A percentile compares a stretch with the other conserved stretches of the same genome.
Conservation (phyloP, 2,888 invertebrate species). For the Oeneis ivallda region DNA sequence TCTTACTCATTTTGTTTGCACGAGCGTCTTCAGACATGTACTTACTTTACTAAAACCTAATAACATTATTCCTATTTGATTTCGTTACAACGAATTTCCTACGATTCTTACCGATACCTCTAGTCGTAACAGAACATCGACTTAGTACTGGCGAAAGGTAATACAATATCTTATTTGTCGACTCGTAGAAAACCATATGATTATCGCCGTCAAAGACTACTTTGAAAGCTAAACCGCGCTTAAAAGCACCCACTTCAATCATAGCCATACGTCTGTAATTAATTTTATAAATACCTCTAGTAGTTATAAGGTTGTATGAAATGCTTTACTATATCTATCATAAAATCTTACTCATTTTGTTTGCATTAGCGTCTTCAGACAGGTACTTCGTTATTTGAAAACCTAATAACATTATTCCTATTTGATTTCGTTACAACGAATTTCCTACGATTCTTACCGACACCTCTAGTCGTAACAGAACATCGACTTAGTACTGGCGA, state of each 20-base stretch:
- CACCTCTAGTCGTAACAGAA: slow-evolving; percentile 48
- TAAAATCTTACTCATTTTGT: background rate
- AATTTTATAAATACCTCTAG: slow-evolving; percentile 57
- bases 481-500: slow-evolving; percentile 58
- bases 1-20: background rate
- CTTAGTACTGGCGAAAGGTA: slow-evolving; percentile 58
- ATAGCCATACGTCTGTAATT: slow-evolving; percentile 50
- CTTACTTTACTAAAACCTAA: background rate
- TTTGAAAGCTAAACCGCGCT: slow-evolving; percentile 50
- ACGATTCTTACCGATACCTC: slow-evolving; percentile 43
- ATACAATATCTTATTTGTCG: slow-evolving; percentile 47
- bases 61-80: slow-evolving; percentile 2
- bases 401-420: background rate
- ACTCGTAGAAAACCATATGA: slow-evolving; percentile 60
- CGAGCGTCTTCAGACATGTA: background rate
- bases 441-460: slow-evolving; percentile 41
- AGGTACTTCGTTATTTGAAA: background rate
- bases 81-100: slow-evolving; percentile 18
- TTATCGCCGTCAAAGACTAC: slow-evolving; percentile 61
- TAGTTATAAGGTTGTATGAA: slow-evolving; percentile 53
- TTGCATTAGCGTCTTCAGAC: background rate
- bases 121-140: slow-evolving; percentile 52
- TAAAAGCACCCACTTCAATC: slow-evolving; percentile 57
- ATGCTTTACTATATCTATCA: slow-evolving; percentile 28
- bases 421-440: background rate